Conservation (phyloP, 2,888 invertebrate genomes). For the Congeria kusceri region DNA sequence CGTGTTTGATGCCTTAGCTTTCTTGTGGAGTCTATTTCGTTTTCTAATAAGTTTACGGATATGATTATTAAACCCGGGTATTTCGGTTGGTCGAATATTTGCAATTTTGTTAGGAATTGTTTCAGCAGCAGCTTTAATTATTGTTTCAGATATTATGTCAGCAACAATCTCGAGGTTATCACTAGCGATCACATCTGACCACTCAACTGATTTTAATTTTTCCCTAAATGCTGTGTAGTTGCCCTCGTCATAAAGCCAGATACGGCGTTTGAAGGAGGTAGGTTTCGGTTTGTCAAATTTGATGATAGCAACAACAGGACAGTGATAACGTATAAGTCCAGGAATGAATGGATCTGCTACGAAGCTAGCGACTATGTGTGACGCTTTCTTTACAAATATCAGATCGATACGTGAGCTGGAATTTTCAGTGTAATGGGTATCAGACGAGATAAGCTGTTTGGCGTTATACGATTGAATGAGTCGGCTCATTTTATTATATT, state of each 20-base stretch:
- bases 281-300: no score
- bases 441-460: no score
- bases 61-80: constrained; percentile 1
- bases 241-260: background rate
- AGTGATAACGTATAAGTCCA: background rate
- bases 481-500: no score
- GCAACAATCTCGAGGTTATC: background rate
- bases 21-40: no score
- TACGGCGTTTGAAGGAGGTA: background rate
- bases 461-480: no score
- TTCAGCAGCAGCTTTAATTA: no score
- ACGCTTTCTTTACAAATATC: background rate
- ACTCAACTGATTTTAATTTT: background rate
- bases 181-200: background rate
- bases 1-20: no score
- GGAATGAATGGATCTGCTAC: background rate
- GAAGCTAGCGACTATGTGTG: background rate
- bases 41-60: no score
- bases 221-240: background rate
- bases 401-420: background rate
- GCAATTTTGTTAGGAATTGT: background rate
- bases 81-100: background rate
- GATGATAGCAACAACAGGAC: no score
- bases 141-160: no score
- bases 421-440: no score